Base-by-base conservation (phyloP, 2,797 vertebrate species). In the Parauchenoglanis ngamensis region DNA sequence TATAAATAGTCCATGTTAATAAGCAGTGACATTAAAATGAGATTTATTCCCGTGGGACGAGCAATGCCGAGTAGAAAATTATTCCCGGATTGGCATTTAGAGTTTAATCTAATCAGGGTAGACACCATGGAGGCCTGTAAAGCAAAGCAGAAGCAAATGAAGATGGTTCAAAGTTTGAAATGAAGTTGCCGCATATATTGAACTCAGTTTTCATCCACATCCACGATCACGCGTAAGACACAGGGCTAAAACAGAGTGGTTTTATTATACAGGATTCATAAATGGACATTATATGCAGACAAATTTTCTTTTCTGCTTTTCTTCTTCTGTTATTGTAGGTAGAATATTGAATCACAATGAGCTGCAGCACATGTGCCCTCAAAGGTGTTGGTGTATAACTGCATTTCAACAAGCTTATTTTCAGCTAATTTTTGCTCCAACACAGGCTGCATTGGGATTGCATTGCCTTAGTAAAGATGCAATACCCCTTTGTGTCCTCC, bases 401-500 rank as follows among this genome's bases (percentile, higher is more conserved):
- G 65, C 40, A 79, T 7, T 90, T 72, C 52, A 83, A 52, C 35
- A 78, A 78, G 28, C 19, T 63, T 79, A n/a, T 65, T 65, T 49
- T 87, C 54, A 85, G 23, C 46, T 81, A 52, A 76, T 82, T 82
- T 78, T 63, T 81, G 10, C 49, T 31, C 77, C 52, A 77, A 46
- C 72, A 78, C 54, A 19, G 57, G 83, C 63, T 78, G 61, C 54
- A 76, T n/a, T 85, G 56, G 82, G 84, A 91, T 73, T 90, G 88
- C 86, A 86, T 83, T 89, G 56, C 83, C 84, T 80, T 89, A 82
- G 72, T 90, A 79, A 90, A 92, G 89, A 89, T 91, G 87, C 85
- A 44, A 88, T 85, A 87, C 85, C 91, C 93, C 90, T 91, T 91
- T 17, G 90, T 93, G 94, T 92, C 93, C 92, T 93, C 94, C 90